Base-by-base conservation (phyloP, 2,797 vertebrate genomes). In the Gastrophryne carolinensis region DNA sequence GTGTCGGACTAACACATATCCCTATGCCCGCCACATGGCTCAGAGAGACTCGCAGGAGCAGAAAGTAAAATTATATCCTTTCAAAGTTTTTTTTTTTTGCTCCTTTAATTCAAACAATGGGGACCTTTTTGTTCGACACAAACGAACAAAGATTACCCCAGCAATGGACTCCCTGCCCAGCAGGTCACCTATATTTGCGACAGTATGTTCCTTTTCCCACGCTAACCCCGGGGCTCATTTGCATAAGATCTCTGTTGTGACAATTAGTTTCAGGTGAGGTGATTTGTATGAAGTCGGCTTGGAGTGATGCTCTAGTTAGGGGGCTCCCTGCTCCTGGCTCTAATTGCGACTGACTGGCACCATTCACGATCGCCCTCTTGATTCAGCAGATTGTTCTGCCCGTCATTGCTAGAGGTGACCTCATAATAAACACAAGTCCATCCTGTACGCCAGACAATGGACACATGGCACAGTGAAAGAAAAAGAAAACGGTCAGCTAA, bases 181-280 rank as follows among this genome's bases (percentile, higher is more conserved):
- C 92, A 92, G 95, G 95, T 95, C 96, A 97, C 94, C 95, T 96
- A 95, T 93, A 92, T 93, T 93, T 92, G 93, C 92, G 90, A 90
- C 91, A 89, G 92, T 89, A 57, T 69, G 93, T 94, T 94, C 91
- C 92, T 91, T 92, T 96, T 97, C 96, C 95, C 96, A 97, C 95
- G 94, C 95, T 96, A 96, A 97, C 95, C 95, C 93, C 91, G 84
- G 91, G 94, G 92, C 94, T 96, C 92, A 95, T 96, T 97, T 96
- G 93, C 94, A 96, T 98, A 92, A 91, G 91, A 92, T 92, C 90
- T 95, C 94, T 93, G 93, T 94, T 91, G 88, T 84, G 91, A 94
- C 92, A 90, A 97, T 97, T 98, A 98, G 93, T 93, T 97, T 97
- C 96, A 98, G 96, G 96, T 98, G 95, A 97, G 94, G 93, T 96